Percentiles rank a stretch among this genome's conserved stretches.
Conservation (phyloP, 2,797 vertebrate species). For the Silurus aristotelis region DNA sequence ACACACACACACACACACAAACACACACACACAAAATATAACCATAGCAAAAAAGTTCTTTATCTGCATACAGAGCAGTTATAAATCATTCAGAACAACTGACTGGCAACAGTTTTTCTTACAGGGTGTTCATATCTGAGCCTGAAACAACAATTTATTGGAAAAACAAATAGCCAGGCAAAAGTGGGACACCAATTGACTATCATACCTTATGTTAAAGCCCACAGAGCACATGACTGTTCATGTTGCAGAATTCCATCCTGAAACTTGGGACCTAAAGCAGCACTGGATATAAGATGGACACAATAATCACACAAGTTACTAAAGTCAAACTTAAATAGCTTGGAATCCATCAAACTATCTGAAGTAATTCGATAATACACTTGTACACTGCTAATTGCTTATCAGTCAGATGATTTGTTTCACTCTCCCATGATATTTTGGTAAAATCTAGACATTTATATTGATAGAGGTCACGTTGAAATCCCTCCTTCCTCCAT, state of each 20-base stretch:
- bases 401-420: background rate
- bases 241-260: background rate
- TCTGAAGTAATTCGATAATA: background rate
- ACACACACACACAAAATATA: background rate
- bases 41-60: background rate
- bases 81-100: conserved; percentile 5
- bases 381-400: background rate
- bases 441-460: background rate
- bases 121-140: background rate
- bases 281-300: background rate
- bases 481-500: background rate
- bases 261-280: background rate
- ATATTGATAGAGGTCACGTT: background rate
- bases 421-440: background rate
- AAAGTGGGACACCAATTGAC: background rate
- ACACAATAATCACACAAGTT: background rate
- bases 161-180: background rate
- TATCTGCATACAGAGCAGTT: background rate
- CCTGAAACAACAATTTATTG: background rate
- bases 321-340: background rate
- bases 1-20: background rate
- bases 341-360: background rate
- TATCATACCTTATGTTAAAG: background rate
- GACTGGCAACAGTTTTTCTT: background rate
- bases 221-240: background rate